Evolutionary conservation across 2,113 vertebrate genomes (phyloP).

Genomic region (Glareola pratincola): DNA sequence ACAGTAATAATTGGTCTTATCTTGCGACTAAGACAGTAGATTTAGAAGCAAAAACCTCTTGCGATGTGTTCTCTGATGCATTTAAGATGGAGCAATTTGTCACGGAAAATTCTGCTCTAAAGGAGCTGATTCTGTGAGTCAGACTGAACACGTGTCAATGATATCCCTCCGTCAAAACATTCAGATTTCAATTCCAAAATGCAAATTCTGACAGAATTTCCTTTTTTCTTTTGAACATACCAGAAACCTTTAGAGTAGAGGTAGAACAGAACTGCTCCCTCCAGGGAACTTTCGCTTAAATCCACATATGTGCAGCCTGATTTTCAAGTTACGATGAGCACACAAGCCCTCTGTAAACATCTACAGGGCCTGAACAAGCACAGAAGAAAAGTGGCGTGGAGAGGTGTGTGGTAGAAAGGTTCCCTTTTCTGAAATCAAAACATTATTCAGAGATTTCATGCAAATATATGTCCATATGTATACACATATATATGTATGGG

Average conservation of each 20-base stretch:
- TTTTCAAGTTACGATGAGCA: neutral
- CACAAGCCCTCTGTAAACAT: neutral
- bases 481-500: neutral
- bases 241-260: neutral
- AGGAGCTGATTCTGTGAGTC: neutral
- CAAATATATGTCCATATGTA: neutral
- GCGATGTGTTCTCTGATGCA: neutral
- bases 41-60: neutral
- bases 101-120: neutral
- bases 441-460: neutral
- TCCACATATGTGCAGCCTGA: neutral
- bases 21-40: neutral
- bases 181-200: neutral
- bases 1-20: neutral
- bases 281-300: neutral
- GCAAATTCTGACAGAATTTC: neutral
- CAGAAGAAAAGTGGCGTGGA: neutral
- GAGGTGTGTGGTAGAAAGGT: neutral
- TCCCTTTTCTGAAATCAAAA: neutral
- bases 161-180: neutral
- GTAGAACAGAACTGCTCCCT: neutral
- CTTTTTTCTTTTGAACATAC: no score
- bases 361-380: neutral
- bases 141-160: neutral
- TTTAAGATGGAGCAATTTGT: neutral